Evolutionary conservation across 2,797 vertebrate genomes (phyloP).

Genomic region (Steatocranus sp.): DNA sequence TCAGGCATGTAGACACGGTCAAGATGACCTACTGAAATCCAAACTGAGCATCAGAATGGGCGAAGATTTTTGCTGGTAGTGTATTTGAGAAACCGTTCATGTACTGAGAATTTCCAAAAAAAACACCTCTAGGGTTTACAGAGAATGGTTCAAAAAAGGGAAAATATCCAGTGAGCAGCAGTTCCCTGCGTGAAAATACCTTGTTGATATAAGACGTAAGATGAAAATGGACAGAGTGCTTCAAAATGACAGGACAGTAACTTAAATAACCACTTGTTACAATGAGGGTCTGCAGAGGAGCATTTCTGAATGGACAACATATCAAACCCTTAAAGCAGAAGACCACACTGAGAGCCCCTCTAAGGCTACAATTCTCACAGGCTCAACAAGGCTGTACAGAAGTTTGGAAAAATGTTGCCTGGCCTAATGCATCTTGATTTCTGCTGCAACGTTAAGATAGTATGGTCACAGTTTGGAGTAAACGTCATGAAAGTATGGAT

Average conservation of each 20-base stretch:
- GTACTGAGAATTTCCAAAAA: not conserved
- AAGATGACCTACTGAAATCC: not conserved
- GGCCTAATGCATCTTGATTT: not conserved
- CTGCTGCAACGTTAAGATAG: not conserved
- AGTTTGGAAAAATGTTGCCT: not conserved
- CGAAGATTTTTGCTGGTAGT: not conserved
- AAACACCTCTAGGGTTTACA: not conserved
- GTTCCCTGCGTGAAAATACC: not conserved
- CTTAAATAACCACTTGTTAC: not conserved
- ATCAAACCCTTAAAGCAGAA: not conserved
- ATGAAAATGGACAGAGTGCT: not conserved
- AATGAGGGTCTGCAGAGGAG: not conserved
- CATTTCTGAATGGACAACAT: not conserved
- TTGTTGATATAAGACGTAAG: not conserved
- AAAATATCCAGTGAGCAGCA: not conserved
- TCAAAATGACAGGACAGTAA: not conserved
- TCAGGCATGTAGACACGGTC: not conserved
- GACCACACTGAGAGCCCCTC: not conserved
- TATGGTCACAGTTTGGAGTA: not conserved
- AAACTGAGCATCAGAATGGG: not conserved
- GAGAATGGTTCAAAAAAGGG: not conserved
- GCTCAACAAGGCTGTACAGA: not conserved
- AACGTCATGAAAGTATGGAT: not conserved
- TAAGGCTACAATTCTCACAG: not conserved
- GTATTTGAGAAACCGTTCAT: not conserved